Evolutionary conservation across 2,797 vertebrate species (phyloP).

Genomic region (Sciurus carolinensis): DNA sequence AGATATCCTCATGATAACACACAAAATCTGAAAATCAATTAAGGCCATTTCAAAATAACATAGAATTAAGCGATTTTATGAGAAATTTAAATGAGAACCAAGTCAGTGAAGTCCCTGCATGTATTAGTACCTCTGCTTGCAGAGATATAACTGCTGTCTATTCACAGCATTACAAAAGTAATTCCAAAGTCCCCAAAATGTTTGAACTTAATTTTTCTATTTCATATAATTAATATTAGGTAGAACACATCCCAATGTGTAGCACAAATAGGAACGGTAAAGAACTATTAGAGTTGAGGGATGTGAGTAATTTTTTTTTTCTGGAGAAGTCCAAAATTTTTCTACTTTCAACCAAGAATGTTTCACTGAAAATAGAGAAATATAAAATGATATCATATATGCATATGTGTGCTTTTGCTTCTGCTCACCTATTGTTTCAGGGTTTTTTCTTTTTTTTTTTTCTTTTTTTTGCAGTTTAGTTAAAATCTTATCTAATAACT

Average conservation of each 20-base stretch:
- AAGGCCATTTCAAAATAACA: conserved; percentile 67
- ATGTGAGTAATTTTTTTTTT: not conserved
- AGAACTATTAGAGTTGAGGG: not conserved
- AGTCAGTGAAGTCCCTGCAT: not conserved
- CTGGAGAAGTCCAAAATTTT: conserved; percentile 4
- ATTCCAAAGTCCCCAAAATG: not conserved
- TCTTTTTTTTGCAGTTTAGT: not conserved
- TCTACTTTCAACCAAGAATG: conserved; percentile 42
- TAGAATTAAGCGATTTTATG: conserved; percentile 37
- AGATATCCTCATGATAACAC: conserved; percentile 57
- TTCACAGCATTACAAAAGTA: not conserved
- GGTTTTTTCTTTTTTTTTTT: too few species aligned
- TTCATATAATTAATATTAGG: conserved; percentile 24
- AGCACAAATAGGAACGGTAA: not conserved
- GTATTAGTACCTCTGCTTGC: not conserved
- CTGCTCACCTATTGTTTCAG: not conserved
- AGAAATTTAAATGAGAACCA: conserved; percentile 50
- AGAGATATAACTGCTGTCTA: not conserved
- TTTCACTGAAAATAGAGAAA: conserved; percentile 31
- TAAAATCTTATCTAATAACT: not conserved
- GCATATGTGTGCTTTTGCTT: not conserved
- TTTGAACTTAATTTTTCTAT: not conserved
- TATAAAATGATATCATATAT: not conserved
- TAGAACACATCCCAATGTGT: not conserved
- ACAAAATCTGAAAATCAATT: conserved; percentile 82